A percentile compares a stretch with the other conserved stretches of the same genome.
Conservation (phyloP, 2,797 vertebrate genomes). For the Pteropus rufus region DNA sequence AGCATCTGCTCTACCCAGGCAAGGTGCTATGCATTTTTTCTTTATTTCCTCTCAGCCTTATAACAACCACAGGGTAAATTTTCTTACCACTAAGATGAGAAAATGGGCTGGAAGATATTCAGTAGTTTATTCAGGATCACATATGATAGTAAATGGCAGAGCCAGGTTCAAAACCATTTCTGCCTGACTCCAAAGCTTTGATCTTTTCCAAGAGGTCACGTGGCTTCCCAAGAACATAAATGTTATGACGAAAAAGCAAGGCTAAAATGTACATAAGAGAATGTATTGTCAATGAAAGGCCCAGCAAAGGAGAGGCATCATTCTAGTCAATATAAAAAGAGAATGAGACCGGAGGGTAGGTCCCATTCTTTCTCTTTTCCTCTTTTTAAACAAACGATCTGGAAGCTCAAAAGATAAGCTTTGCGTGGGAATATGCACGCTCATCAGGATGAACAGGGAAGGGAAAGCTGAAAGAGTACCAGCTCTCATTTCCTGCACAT, state of each 20-base stretch:
- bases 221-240: not conserved
- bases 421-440: not conserved
- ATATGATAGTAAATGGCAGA: not conserved
- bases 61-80: not conserved
- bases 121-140: not conserved
- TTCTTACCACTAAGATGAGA: constrained; percentile 1
- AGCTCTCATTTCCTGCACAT: not conserved
- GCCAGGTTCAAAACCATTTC: not conserved
- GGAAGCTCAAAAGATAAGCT: not conserved
- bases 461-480: not conserved
- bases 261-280: not conserved
- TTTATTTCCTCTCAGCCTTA: constrained; percentile 15
- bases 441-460: not conserved
- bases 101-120: not conserved
- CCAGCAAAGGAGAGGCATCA: not conserved
- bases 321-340: not conserved
- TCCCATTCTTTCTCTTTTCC: not conserved
- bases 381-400: not conserved
- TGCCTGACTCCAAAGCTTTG: constrained; percentile 9
- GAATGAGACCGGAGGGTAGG: not conserved
- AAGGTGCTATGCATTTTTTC: not conserved
- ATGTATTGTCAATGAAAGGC: not conserved
- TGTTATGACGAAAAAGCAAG: not conserved
- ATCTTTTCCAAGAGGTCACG: not conserved
- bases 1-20: not conserved